Percentiles rank a stretch among this genome's conserved stretches.
phyloP scores from a whole-genome alignment of 1,140 invertebrate genomes.

The Zaprionus lachaisei region DNA sequence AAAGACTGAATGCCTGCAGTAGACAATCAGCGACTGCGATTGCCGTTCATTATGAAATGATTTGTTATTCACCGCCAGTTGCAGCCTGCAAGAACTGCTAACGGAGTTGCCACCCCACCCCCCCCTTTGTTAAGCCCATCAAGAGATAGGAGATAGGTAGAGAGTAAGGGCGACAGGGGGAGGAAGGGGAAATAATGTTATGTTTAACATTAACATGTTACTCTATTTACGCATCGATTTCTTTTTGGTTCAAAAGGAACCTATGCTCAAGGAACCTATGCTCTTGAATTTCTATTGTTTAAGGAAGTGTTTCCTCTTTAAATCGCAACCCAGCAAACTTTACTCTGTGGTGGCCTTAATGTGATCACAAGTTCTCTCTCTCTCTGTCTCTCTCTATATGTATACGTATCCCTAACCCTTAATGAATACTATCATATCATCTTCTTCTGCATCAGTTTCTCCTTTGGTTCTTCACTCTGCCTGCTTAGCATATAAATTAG shows the following conservation, averaged over 20 bases:
- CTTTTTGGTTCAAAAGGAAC: too few relatives aligned
- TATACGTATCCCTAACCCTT: not conserved
- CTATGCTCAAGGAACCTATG: too few relatives aligned
- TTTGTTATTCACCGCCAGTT: constrained; percentile 5
- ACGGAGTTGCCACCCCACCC: not conserved
- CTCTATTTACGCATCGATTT: too few relatives aligned
- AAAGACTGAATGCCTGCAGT: not conserved
- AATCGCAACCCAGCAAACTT: too few relatives aligned
- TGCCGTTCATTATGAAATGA: constrained; percentile 20
- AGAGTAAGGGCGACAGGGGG: not conserved
- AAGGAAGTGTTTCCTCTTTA: too few relatives aligned
- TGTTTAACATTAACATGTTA: too few relatives aligned
- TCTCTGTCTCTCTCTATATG: too few relatives aligned
- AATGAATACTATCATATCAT: not conserved
- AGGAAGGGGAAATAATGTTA: too few relatives aligned
- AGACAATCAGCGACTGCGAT: constrained; percentile 1
- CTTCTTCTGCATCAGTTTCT: not conserved
- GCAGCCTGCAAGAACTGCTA: not conserved
- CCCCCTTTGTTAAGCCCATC: not conserved
- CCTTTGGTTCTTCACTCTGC: not conserved
- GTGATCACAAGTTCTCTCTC: too few relatives aligned
- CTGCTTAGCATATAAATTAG: constrained; percentile 6
- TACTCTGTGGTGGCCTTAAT: too few relatives aligned
- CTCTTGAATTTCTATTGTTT: too few relatives aligned
- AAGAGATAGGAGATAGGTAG: too few relatives aligned